These are phyloP conservation scores for Chalcis sispes DNA, from an alignment of 2,888 invertebrate species.

Conservation along the genomic window DNA sequence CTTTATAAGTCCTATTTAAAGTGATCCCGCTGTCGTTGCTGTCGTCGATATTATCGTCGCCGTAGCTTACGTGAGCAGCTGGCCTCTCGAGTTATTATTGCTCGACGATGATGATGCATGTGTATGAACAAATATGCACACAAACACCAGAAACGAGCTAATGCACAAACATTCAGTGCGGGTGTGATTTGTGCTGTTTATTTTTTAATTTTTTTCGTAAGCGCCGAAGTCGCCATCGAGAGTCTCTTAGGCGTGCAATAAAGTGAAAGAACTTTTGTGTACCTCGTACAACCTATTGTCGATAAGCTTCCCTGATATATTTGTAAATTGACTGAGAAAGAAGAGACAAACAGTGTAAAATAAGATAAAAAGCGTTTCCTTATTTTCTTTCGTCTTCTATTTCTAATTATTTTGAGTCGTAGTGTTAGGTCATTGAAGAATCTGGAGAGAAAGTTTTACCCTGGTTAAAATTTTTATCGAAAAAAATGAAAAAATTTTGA, in stretches of 20 bases:
- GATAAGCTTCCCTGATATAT: slow-evolving; percentile 69
- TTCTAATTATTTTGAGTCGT: slow-evolving; percentile 28
- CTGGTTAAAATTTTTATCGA: slow-evolving; percentile 45
- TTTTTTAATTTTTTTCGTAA: slow-evolving; percentile 27
- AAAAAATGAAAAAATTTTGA: slow-evolving; percentile 10
- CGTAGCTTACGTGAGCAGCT: slow-evolving; percentile 24
- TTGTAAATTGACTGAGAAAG: slow-evolving; percentile 71
- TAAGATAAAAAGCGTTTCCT: slow-evolving; percentile 70
- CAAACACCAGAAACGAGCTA: slow-evolving; percentile 4
- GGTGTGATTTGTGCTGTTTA: slow-evolving; percentile 41
- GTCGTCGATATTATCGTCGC: slow-evolving; percentile 30
- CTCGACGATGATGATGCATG: slow-evolving; percentile 28
- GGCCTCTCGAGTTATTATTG: slow-evolving; percentile 17
- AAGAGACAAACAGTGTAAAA: slow-evolving; percentile 64
- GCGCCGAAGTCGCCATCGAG: slow-evolving; percentile 20
- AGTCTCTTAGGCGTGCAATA: slow-evolving; percentile 45
- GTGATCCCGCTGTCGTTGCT: slow-evolving; percentile 78
- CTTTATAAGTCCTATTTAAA: slow-evolving; percentile 90
- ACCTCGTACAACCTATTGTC: slow-evolving; percentile 59
- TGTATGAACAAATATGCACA: slow-evolving; percentile 2
- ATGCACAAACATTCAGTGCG: slow-evolving; percentile 27
- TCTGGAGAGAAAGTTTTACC: slow-evolving; percentile 17
- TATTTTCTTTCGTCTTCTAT: slow-evolving; percentile 61
- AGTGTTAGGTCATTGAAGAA: slow-evolving; percentile 26
- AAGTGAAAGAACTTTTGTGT: slow-evolving; percentile 44